Conservation (phyloP, 2,113 vertebrate species). For the Triplophysa dalaica region DNA sequence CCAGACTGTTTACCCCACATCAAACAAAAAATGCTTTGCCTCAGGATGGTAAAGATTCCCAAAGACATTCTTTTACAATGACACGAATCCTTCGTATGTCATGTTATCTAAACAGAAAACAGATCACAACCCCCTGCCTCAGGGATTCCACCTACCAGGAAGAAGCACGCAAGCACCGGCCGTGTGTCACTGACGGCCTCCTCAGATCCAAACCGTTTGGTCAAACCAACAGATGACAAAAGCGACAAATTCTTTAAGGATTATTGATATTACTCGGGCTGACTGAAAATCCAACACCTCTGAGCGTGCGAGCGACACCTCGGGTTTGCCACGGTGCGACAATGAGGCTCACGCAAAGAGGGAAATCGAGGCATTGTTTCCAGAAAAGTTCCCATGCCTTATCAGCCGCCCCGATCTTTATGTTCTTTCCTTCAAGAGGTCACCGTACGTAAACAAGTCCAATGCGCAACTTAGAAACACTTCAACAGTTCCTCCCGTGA, state of each 20-base stretch:
- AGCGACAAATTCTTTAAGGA: conserved; percentile 8
- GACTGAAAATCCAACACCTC: conserved; percentile 26
- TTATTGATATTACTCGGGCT: background rate
- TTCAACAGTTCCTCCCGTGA: conserved; percentile 16
- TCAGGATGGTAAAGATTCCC: conserved; percentile 15
- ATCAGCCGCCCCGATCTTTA: conserved; percentile 49
- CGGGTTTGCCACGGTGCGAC: background rate
- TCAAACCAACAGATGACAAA: background rate
- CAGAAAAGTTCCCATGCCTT: conserved; percentile 53
- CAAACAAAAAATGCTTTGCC: conserved; percentile 6
- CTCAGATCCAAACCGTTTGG: conserved; percentile 17
- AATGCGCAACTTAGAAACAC: conserved; percentile 41
- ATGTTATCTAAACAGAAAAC: conserved; percentile 22
- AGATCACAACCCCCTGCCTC: background rate
- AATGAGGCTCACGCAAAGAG: conserved; percentile 17
- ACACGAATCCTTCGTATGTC: conserved; percentile 19
- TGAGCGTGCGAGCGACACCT: background rate
- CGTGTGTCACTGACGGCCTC: background rate
- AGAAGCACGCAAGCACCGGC: background rate
- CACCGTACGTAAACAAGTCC: conserved; percentile 47
- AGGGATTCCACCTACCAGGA: background rate
- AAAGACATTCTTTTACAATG: conserved; percentile 36
- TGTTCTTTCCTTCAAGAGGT: conserved; percentile 53
- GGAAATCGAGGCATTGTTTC: conserved; percentile 49
- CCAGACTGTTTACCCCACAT: conserved; percentile 7